Percentiles rank a stretch among this genome's conserved stretches.
Evolutionary conservation across 2,797 vertebrate genomes (phyloP).

Genomic region (Hozukius guyotensis): DNA sequence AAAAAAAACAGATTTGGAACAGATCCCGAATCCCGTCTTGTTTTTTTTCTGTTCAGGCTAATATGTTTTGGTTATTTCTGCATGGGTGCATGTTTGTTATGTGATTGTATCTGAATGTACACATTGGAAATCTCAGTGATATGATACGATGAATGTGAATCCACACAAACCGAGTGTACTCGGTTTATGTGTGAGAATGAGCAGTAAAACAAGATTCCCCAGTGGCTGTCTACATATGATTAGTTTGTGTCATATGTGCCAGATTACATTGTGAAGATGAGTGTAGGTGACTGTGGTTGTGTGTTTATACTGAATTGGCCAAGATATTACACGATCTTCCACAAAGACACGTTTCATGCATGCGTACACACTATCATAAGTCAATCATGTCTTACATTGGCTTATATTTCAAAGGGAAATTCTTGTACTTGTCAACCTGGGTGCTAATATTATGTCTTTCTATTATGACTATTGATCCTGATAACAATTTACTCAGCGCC

Average conservation of each 20-base stretch:
- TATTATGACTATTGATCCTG: slow-evolving; percentile 21
- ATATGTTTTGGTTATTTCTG: slow-evolving; percentile 65
- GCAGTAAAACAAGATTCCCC: slow-evolving; percentile 2
- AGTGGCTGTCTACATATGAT: slow-evolving; percentile 62
- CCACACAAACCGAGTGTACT: slow-evolving; percentile 66
- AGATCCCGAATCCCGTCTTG: slow-evolving; percentile 19
- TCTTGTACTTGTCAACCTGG: background rate
- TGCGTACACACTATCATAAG: slow-evolving; percentile 33
- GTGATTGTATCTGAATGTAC: slow-evolving; percentile 74
- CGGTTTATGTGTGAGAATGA: slow-evolving; percentile 66
- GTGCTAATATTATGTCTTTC: background rate
- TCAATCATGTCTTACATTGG: background rate
- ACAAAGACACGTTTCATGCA: slow-evolving; percentile 52
- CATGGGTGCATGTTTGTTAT: slow-evolving; percentile 80
- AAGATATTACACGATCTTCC: slow-evolving; percentile 29
- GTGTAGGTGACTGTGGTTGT: slow-evolving; percentile 26
- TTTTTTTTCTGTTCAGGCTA: slow-evolving; percentile 42
- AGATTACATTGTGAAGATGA: slow-evolving; percentile 19
- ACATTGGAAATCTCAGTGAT: slow-evolving; percentile 42
- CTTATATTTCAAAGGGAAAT: background rate
- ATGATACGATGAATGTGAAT: slow-evolving; percentile 48
- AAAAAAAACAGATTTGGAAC: slow-evolving; percentile 15
- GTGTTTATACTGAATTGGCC: slow-evolving; percentile 9
- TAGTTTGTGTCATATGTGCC: slow-evolving; percentile 69
- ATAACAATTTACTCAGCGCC: slow-evolving; percentile 1